Conservation (phyloP, 1,140 invertebrate species). For the Zaprionus davidi region DNA sequence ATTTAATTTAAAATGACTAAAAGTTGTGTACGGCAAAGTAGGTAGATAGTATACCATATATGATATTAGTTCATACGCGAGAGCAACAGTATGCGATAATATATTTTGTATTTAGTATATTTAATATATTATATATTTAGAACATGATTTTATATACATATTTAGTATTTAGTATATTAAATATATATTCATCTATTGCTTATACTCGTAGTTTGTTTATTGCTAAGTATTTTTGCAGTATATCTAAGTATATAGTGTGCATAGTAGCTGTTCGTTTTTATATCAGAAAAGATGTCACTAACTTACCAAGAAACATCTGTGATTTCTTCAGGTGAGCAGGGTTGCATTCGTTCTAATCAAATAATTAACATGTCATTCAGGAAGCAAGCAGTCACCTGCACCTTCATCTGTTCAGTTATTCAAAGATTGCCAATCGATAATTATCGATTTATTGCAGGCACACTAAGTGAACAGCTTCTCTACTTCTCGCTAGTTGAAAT, state of each 20-base stretch:
- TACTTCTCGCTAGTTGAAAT: not conserved
- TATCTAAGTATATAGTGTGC: not conserved
- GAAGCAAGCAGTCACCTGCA: too few relatives aligned
- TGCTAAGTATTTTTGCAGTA: not conserved
- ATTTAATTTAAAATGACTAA: conserved; percentile 11
- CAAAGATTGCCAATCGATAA: not conserved
- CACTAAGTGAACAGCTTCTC: not conserved
- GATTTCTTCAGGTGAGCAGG: too few relatives aligned
- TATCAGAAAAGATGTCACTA: too few relatives aligned
- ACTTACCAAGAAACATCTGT: too few relatives aligned
- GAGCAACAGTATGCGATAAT: not conserved
- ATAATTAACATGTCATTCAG: too few relatives aligned
- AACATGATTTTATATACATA: not conserved
- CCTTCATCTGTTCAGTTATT: too few relatives aligned
- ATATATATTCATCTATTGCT: not conserved
- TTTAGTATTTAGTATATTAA: not conserved
- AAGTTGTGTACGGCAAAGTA: not conserved
- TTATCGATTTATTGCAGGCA: not conserved
- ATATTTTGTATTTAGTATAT: not conserved
- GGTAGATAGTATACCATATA: not conserved
- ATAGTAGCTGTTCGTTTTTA: too few relatives aligned
- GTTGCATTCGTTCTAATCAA: too few relatives aligned
- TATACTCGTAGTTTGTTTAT: not conserved
- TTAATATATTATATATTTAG: too few relatives aligned
- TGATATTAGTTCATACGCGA: not conserved